These are phyloP conservation scores for Pelusios castaneus DNA, from an alignment of 2,113 vertebrate species.

Conservation along the genomic window DNA sequence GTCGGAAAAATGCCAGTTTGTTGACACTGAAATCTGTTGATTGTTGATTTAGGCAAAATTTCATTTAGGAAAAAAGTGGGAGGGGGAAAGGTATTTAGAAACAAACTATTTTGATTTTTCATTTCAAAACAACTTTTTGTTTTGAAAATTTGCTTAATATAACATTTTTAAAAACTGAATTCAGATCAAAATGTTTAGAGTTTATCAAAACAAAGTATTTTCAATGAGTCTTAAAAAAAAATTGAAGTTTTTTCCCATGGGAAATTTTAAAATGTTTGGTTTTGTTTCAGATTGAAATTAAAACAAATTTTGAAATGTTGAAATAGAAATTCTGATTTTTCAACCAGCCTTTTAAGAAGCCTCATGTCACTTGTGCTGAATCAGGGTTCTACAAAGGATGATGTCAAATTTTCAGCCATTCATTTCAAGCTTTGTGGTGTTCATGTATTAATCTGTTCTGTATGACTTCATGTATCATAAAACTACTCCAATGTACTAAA, in stretches of 20 bases:
- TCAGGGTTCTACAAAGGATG: neutral
- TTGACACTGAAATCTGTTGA: neutral
- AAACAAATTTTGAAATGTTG: neutral
- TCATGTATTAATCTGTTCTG: neutral
- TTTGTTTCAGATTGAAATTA: neutral
- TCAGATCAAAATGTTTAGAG: rapidly evolving
- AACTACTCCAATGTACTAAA: neutral
- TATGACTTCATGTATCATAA: neutral
- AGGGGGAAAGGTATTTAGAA: neutral
- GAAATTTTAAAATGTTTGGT: neutral
- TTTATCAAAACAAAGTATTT: neutral
- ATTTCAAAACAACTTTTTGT: neutral
- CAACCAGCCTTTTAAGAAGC: neutral
- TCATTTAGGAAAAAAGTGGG: neutral
- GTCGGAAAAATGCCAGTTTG: rapidly evolving
- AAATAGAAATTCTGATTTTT: neutral
- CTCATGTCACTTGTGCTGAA: neutral
- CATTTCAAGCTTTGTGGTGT: neutral
- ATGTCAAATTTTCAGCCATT: neutral
- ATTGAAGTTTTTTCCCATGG: neutral
- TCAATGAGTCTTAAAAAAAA: neutral
- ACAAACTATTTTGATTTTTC: neutral
- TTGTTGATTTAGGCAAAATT: neutral
- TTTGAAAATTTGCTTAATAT: neutral
- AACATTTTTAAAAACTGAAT: neutral